Evolutionary conservation across 2,888 invertebrate species (phyloP).

Genomic region (Synanthedon myopaeformis): DNA sequence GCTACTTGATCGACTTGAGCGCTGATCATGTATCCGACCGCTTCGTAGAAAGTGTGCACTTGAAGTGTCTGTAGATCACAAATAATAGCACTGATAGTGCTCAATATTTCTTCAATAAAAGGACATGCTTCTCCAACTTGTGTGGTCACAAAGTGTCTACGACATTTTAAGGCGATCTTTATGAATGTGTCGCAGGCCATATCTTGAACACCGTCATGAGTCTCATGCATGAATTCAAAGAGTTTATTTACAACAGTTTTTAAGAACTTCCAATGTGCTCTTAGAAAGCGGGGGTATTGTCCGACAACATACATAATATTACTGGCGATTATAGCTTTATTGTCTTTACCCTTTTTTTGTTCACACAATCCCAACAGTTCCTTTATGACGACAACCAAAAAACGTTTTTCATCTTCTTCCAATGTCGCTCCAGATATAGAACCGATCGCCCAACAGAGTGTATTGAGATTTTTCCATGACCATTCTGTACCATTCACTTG

Average conservation of each 20-base stretch:
- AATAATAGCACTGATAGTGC: conserved; percentile 96
- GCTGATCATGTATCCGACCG: conserved; percentile 98
- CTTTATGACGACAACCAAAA: conserved; percentile 98
- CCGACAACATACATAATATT: conserved; percentile 99
- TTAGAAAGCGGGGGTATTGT: conserved; percentile 97
- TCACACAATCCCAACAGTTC: conserved; percentile 97
- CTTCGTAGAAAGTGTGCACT: conserved; percentile 99
- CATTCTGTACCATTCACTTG: conserved; percentile 99
- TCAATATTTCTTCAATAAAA: conserved; percentile 98
- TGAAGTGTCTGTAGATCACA: conserved; percentile 99
- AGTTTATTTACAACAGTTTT: conserved; percentile 99
- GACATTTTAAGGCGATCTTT: conserved; percentile 98
- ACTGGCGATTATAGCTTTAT: conserved; percentile 99
- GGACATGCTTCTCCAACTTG: conserved; percentile 97
- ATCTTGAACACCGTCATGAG: conserved; percentile 99
- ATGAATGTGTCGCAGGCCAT: conserved; percentile 99
- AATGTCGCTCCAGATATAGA: conserved; percentile 99
- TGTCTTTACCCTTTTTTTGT: conserved; percentile 98
- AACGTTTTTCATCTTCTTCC: conserved; percentile 99
- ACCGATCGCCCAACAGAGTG: conserved; percentile 99
- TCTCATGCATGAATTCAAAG: conserved; percentile 99
- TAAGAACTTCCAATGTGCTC: conserved; percentile 99
- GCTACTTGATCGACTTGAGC: conserved; percentile 91
- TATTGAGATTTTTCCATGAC: conserved; percentile 99
- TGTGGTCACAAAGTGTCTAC: conserved; percentile 95